phyloP scores from a whole-genome alignment of 2,797 vertebrate genomes.

The Sardinella longiceps region DNA sequence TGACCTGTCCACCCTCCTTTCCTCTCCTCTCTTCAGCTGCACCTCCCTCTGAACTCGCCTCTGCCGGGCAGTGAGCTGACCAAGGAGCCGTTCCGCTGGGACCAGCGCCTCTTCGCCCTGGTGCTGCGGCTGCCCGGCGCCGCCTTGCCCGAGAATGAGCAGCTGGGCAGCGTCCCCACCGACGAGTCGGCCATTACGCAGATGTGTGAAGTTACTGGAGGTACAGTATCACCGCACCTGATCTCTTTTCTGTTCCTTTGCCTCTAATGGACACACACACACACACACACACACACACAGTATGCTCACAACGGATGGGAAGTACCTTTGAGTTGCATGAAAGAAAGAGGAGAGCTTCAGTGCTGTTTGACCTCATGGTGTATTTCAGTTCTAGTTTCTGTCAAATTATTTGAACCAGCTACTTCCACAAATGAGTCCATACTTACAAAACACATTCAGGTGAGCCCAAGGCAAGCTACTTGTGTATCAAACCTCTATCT shows the following conservation, averaged over 20 bases:
- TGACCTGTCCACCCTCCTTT: background rate
- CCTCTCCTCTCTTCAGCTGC: conserved; percentile 84
- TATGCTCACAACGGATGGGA: background rate
- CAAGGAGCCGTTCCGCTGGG: conserved; percentile 99
- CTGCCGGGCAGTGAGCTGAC: conserved; percentile 96
- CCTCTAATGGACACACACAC: background rate
- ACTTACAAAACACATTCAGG: background rate
- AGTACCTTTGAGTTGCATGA: too few species aligned
- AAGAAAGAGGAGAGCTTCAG: too few species aligned
- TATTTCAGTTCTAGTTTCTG: too few species aligned
- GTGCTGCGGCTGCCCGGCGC: conserved; percentile 94
- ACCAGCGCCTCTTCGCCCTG: conserved; percentile 96
- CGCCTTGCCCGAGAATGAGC: conserved; percentile 87
- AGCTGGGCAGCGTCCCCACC: conserved; percentile 94
- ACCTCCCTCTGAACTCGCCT: conserved; percentile 95
- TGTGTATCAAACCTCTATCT: too few species aligned
- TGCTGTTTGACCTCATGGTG: too few species aligned
- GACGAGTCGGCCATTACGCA: conserved; percentile 97
- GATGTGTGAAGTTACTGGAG: conserved; percentile 99
- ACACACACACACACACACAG: background rate
- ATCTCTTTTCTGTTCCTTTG: background rate
- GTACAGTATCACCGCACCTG: conserved; percentile 79
- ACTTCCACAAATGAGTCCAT: background rate
- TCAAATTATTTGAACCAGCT: too few species aligned
- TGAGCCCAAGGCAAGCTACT: too few species aligned